These are phyloP conservation scores for Pollenia labialis DNA, from an alignment of 2,888 invertebrate species.

Conservation along the genomic window DNA sequence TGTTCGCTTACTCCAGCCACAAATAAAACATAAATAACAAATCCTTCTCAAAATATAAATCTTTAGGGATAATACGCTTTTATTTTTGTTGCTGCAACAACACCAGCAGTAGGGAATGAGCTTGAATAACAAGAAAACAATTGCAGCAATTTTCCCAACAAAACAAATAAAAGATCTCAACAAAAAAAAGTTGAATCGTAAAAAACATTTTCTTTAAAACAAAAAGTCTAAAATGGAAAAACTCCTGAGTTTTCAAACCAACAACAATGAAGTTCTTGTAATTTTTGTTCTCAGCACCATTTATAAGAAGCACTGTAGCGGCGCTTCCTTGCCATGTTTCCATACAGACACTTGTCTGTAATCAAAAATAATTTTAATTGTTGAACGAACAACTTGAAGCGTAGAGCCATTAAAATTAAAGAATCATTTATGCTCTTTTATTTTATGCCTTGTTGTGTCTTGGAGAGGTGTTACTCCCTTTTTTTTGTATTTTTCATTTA, in stretches of 20 bases:
- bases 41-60: background rate
- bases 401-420: constrained; percentile 14
- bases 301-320: constrained; percentile 11
- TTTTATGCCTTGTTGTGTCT: constrained; percentile 37
- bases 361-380: constrained; percentile 66
- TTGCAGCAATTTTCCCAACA: constrained; percentile 2
- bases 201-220: background rate
- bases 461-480: constrained; percentile 6
- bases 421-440: constrained; percentile 32
- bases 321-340: constrained; percentile 3
- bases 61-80: background rate
- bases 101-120: background rate
- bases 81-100: background rate
- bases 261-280: background rate
- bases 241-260: background rate
- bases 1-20: background rate
- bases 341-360: constrained; percentile 31
- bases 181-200: background rate
- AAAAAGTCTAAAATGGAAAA: background rate
- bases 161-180: background rate
- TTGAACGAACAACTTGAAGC: constrained; percentile 46
- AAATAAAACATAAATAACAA: background rate
- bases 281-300: background rate
- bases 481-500: constrained; percentile 3
- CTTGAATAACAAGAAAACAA: background rate